A percentile compares a stretch with the other conserved stretches of the same genome.
Evolutionary conservation across 2,113 vertebrate genomes (phyloP).

Genomic region (Elanus axillaris): DNA sequence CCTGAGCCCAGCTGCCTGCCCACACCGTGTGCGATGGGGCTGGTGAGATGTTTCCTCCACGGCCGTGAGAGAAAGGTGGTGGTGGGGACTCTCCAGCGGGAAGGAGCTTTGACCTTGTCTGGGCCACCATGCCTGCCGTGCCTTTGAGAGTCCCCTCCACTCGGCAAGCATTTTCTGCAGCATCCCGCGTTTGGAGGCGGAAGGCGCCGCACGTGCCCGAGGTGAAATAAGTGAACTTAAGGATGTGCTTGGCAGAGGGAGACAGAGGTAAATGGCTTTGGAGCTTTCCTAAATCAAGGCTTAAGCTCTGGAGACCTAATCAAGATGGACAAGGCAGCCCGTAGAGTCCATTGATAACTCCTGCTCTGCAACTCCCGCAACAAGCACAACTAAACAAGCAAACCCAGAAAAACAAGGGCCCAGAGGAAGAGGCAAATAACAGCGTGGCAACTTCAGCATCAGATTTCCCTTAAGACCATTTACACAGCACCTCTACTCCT

Average conservation of each 20-base stretch:
- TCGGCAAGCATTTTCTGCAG: not conserved
- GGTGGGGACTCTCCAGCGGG: rapidly evolving
- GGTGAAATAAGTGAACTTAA: rapidly evolving
- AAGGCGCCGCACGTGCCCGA: not conserved
- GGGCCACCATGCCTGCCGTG: rapidly evolving
- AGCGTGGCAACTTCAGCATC: too few species aligned
- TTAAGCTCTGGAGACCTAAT: not conserved
- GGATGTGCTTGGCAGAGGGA: not conserved
- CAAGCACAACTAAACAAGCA: not conserved
- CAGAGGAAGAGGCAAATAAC: not conserved
- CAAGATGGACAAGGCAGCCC: not conserved
- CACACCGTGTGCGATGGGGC: rapidly evolving
- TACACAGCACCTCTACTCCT: not conserved
- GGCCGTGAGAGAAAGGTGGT: rapidly evolving
- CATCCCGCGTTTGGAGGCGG: rapidly evolving
- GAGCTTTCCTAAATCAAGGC: not conserved
- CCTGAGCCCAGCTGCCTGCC: not conserved
- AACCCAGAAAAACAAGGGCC: not conserved
- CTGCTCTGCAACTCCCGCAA: not conserved
- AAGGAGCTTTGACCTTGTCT: not conserved
- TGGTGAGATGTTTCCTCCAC: not conserved
- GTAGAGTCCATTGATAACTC: not conserved
- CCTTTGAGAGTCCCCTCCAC: not conserved
- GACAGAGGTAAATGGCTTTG: not conserved
- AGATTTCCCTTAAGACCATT: not conserved